Evolutionary conservation across 2,888 invertebrate genomes (phyloP), one percentile per base, ranked within the genome.

Genomic region (Xanthorhoe designata): DNA sequence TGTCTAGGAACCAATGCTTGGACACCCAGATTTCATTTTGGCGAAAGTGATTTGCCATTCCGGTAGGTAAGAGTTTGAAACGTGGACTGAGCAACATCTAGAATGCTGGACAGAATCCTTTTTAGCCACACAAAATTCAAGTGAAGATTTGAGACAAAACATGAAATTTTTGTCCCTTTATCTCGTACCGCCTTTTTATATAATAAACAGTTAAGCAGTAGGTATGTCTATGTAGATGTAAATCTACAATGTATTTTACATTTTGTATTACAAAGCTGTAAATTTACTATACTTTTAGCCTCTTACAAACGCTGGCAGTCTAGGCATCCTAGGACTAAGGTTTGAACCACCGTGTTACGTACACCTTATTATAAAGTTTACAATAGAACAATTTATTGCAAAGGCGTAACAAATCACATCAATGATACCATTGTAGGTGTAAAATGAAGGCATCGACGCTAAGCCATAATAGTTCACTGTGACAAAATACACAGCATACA

Each of bases 21-120:
- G 81, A 83, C 86, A 81, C 84, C 84, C 84, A 75, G 74, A 72
- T 64, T 70, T 70, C 84, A 75, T 74, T 64, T 70, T 70, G 76
- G 89, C 79, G 90, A 90, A 90, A 90, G 90, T 88, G 82, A 84
- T 85, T 76, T 73, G 76, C 79, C 77, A 76, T 73, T 69, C 77
- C 80, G 81, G 81, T 79, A 79, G 58, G 63, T 64, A 69, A 62
- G 54, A 84, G 82, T 85, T 86, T 83, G 78, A 83, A 81, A 82
- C 75, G 78, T 24, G 24, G 24, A 24, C 24, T 24, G 24, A 24
- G 24, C 24, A 24, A 24, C 24, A 24, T 24, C 24, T 24, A 24
- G 24, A 24, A 24, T 24, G 1, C 4, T 24, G 4, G 24, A 24
- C 24, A 24, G 2, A 24, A 3, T 24, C 24, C 24, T 24, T 3